Conservation (phyloP, 1,140 invertebrate species). For the Hirudo medicinalis region DNA sequence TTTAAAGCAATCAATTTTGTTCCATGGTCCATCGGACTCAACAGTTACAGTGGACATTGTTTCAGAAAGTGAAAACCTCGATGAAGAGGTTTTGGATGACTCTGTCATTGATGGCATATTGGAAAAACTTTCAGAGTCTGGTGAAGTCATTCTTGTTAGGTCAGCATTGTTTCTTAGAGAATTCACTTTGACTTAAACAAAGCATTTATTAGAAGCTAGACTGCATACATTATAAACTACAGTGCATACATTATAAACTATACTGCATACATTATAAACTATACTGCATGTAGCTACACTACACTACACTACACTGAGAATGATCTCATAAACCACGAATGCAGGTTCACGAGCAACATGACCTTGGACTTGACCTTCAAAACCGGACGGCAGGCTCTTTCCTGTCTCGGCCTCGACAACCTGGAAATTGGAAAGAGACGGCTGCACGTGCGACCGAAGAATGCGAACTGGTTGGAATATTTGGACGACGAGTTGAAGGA, state of each 20-base stretch:
- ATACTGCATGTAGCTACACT: too few species aligned
- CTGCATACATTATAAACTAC: too few species aligned
- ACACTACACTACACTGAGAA: too few species aligned
- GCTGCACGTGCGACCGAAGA: conserved; percentile 63
- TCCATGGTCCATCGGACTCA: conserved; percentile 85
- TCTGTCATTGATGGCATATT: background rate
- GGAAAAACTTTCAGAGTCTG: background rate
- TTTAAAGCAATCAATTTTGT: conserved; percentile 68
- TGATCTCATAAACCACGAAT: too few species aligned
- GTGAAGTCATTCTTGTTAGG: conserved; percentile 3
- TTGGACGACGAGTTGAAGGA: conserved; percentile 67
- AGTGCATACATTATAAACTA: too few species aligned
- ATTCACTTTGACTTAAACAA: too few species aligned
- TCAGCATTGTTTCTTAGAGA: background rate
- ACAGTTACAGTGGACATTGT: conserved; percentile 64
- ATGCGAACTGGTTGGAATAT: conserved; percentile 64
- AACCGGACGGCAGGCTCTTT: conserved; percentile 66
- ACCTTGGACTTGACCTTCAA: conserved; percentile 78
- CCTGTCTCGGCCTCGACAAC: conserved; percentile 51
- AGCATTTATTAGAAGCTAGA: too few species aligned
- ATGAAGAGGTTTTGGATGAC: conserved; percentile 24
- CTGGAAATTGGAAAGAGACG: conserved; percentile 48
- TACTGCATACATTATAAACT: too few species aligned
- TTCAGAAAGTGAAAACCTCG: conserved; percentile 32
- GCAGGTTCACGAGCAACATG: conserved; percentile 49